Conservation (phyloP, 2,113 vertebrate genomes). For the Zapornia atra region DNA sequence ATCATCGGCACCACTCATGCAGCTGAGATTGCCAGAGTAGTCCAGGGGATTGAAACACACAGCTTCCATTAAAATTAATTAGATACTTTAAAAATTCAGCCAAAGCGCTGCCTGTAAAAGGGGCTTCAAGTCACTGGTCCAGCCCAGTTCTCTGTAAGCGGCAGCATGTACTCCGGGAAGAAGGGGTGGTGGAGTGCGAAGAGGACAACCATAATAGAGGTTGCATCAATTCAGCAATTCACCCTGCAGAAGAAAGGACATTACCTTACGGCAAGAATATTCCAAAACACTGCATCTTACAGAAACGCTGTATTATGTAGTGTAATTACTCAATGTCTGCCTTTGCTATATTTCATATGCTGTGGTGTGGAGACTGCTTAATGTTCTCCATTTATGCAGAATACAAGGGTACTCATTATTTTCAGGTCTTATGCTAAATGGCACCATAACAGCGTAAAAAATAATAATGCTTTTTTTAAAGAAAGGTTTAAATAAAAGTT, state of each 20-base stretch:
- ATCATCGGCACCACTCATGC: neutral
- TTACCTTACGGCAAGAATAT: neutral
- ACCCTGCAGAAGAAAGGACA: neutral
- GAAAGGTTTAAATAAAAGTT: neutral
- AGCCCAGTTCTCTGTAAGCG: neutral
- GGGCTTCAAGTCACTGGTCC: neutral
- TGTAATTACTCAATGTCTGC: neutral
- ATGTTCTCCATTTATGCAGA: neutral
- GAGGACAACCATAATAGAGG: neutral
- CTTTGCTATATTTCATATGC: neutral
- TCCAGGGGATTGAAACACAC: constrained; percentile 12
- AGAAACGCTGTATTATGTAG: rapidly evolving
- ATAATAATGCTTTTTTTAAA: neutral
- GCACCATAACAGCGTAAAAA: neutral
- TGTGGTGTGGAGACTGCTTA: neutral
- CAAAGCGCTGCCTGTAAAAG: neutral
- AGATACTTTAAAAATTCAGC: neutral
- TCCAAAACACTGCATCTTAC: neutral
- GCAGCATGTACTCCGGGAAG: rapidly evolving
- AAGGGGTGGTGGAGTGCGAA: neutral
- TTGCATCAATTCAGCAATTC: neutral
- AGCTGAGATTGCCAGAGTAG: constrained; percentile 10
- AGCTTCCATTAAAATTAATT: constrained; percentile 18
- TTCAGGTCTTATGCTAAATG: neutral
- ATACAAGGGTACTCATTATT: neutral